A percentile compares a stretch with the other conserved stretches of the same genome.
phyloP scores from a whole-genome alignment of 1,140 invertebrate genomes.

The Battus philenor region DNA sequence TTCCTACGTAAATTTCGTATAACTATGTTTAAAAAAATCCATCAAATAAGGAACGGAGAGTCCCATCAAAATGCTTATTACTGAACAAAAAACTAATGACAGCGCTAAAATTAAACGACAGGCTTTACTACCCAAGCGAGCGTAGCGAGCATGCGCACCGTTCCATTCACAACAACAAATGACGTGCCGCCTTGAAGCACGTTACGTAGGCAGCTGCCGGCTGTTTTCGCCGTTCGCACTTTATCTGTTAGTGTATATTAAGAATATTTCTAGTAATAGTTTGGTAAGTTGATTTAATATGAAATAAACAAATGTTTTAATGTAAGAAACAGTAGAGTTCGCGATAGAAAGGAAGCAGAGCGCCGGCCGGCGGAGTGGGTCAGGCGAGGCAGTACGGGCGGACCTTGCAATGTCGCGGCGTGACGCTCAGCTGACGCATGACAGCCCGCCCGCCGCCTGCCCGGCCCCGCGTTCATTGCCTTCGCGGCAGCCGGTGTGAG shows the following conservation, averaged over 20 bases:
- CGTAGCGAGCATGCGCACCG: constrained; percentile 48
- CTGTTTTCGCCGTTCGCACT: neutral
- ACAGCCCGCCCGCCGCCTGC: constrained; percentile 47
- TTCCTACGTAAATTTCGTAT: no score
- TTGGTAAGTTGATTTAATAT: no score
- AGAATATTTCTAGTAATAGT: no score
- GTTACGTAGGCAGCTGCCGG: constrained; percentile 7
- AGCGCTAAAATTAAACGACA: constrained; percentile 22
- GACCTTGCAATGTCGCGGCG: constrained; percentile 76
- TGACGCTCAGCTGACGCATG: constrained; percentile 72
- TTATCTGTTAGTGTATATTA: no score
- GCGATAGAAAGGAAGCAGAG: no score
- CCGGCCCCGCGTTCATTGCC: constrained; percentile 57
- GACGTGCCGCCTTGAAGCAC: constrained; percentile 31
- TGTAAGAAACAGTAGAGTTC: no score
- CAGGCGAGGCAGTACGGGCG: constrained; percentile 66
- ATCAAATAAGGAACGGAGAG: no score
- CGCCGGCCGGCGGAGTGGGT: constrained; percentile 49
- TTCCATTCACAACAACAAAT: constrained; percentile 54
- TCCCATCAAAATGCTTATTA: constrained; percentile 7
- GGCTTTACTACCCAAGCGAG: constrained; percentile 30
- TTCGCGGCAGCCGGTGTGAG: constrained; percentile 54
- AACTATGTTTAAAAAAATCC: no score
- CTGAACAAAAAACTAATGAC: constrained; percentile 17
- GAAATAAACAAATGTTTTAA: no score